Conservation (phyloP, 2,888 invertebrate species). For the Morinoia aosen region DNA sequence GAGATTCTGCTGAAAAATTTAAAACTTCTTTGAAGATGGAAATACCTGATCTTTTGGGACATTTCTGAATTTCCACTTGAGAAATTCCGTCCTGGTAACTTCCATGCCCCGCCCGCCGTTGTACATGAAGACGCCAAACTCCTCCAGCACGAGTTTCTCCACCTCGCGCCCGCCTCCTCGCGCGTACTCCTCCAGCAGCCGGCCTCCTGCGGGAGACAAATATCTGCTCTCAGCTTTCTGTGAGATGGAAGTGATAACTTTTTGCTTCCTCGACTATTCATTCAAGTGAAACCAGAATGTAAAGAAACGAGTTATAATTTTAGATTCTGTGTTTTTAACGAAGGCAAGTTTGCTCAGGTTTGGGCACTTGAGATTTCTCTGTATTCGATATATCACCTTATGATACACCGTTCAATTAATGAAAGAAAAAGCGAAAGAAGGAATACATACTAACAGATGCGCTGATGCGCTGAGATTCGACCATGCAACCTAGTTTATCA, state of each 20-base stretch:
- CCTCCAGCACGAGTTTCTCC: constrained; percentile 84
- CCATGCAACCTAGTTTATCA: too few relatives aligned
- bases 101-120: constrained; percentile 86
- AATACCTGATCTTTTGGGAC: constrained; percentile 77
- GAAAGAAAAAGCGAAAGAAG: too few relatives aligned
- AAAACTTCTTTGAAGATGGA: neutral
- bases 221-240: neutral
- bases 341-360: too few relatives aligned
- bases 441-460: too few relatives aligned
- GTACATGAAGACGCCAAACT: constrained; percentile 91
- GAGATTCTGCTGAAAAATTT: neutral
- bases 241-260: too few relatives aligned
- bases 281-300: neutral
- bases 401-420: too few relatives aligned
- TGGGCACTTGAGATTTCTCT: too few relatives aligned
- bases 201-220: constrained; percentile 76
- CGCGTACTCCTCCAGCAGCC: constrained; percentile 82
- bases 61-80: constrained; percentile 92
- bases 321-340: too few relatives aligned
- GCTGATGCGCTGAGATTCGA: too few relatives aligned
- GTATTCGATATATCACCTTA: too few relatives aligned
- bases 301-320: neutral
- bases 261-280: neutral
- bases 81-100: constrained; percentile 88
- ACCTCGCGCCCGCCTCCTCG: constrained; percentile 70